These are phyloP conservation scores for Spinus pinus DNA, from an alignment of 2,797 vertebrate genomes.

Conservation along the genomic window DNA sequence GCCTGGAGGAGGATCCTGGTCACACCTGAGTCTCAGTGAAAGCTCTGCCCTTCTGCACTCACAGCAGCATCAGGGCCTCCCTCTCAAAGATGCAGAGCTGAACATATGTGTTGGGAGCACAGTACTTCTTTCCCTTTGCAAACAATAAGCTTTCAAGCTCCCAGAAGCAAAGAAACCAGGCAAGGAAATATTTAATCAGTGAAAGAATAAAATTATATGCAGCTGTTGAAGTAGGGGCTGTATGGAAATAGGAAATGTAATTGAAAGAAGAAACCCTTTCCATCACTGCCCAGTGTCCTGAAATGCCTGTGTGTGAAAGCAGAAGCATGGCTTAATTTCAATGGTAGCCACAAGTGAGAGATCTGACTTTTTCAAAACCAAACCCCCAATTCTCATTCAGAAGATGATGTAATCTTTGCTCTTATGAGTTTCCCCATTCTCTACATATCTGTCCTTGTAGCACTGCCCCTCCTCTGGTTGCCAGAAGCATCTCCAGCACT, in stretches of 20 bases:
- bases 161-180: constrained; percentile 44
- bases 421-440: background rate
- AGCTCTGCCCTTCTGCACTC: background rate
- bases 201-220: constrained; percentile 1
- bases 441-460: background rate
- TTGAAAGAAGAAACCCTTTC: background rate
- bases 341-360: background rate
- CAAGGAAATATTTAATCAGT: background rate
- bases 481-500: background rate
- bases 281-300: background rate
- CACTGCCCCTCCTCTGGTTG: background rate
- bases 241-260: background rate
- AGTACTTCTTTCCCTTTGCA: background rate
- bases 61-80: background rate
- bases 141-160: constrained; percentile 11
- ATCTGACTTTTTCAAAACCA: background rate
- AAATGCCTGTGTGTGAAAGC: background rate
- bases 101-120: background rate
- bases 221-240: background rate
- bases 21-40: background rate
- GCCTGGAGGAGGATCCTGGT: background rate
- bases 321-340: background rate
- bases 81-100: background rate
- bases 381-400: background rate
- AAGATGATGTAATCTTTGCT: background rate